Evolutionary conservation across 2,113 vertebrate species (phyloP).

Genomic region (Octodon degus): DNA sequence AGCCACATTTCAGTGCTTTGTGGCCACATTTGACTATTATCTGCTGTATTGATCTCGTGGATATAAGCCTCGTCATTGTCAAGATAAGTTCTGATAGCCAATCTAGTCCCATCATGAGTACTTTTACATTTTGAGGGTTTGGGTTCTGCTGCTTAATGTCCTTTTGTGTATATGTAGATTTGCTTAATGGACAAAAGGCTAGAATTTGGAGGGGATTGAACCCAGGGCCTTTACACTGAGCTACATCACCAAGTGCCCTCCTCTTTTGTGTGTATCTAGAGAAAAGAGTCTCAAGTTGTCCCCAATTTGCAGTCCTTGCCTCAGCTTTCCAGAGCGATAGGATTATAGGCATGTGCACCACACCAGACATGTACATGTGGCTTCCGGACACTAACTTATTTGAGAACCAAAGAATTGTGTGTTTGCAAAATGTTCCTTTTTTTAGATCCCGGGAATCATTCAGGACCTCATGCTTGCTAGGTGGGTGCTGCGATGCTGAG

Average conservation of each 20-base stretch:
- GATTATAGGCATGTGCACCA: not conserved
- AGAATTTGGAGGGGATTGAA: not conserved
- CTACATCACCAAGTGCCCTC: not conserved
- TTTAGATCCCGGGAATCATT: too few relatives aligned
- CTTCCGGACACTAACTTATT: not conserved
- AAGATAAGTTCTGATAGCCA: not conserved
- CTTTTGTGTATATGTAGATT: constrained; percentile 9
- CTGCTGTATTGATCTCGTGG: not conserved
- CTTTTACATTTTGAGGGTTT: constrained; percentile 19
- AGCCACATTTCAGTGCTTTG: not conserved
- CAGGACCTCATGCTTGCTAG: too few relatives aligned
- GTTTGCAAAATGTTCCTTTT: constrained; percentile 43
- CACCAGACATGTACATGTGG: not conserved
- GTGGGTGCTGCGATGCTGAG: too few relatives aligned
- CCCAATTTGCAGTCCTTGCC: not conserved
- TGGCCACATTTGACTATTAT: not conserved
- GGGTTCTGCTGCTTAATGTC: not conserved
- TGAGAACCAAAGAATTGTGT: constrained; percentile 44
- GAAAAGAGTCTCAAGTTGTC: not conserved
- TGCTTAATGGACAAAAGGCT: constrained; percentile 4
- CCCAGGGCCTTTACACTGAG: not conserved
- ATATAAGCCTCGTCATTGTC: not conserved
- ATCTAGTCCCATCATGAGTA: not conserved
- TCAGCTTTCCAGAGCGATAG: not conserved
- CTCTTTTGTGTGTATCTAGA: not conserved